phyloP scores from a whole-genome alignment of 2,113 vertebrate genomes.

The Labeo catla region DNA sequence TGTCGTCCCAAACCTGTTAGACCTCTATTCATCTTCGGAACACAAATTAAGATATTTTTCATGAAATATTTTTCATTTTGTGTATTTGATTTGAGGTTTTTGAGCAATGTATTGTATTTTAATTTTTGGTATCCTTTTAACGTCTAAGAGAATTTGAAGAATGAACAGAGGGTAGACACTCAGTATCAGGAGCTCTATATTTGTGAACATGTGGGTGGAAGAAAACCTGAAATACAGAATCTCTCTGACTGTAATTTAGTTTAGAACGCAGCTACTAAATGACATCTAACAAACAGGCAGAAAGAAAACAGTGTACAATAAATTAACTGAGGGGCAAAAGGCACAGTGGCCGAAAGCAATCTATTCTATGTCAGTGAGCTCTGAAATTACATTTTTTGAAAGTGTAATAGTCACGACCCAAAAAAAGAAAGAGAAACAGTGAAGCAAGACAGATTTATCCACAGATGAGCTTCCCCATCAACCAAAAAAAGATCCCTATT shows the following conservation, averaged over 20 bases:
- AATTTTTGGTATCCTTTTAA: too few relatives aligned
- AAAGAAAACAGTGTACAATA: slow-evolving; percentile 52
- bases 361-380: slow-evolving; percentile 66
- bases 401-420: slow-evolving; percentile 67
- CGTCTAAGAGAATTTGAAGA: neutral
- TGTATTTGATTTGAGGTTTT: too few relatives aligned
- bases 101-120: too few relatives aligned
- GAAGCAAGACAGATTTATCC: slow-evolving; percentile 24
- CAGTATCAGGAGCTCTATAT: slow-evolving; percentile 7
- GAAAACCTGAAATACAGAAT: neutral
- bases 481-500: neutral
- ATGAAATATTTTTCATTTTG: too few relatives aligned
- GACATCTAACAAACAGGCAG: slow-evolving; percentile 34
- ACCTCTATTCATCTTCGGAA: too few relatives aligned
- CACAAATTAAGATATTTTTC: too few relatives aligned
- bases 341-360: slow-evolving; percentile 65
- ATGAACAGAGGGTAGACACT: neutral
- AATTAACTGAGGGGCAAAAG: slow-evolving; percentile 62
- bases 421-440: slow-evolving; percentile 9
- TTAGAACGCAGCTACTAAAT: neutral
- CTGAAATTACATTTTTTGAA: slow-evolving; percentile 70
- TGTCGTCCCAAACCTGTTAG: too few relatives aligned
- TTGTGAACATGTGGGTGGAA: slow-evolving; percentile 1
- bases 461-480: slow-evolving; percentile 3
- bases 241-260: neutral